phyloP scores from a whole-genome alignment of 2,888 invertebrate species.

The Cecidostiba fungosa region DNA sequence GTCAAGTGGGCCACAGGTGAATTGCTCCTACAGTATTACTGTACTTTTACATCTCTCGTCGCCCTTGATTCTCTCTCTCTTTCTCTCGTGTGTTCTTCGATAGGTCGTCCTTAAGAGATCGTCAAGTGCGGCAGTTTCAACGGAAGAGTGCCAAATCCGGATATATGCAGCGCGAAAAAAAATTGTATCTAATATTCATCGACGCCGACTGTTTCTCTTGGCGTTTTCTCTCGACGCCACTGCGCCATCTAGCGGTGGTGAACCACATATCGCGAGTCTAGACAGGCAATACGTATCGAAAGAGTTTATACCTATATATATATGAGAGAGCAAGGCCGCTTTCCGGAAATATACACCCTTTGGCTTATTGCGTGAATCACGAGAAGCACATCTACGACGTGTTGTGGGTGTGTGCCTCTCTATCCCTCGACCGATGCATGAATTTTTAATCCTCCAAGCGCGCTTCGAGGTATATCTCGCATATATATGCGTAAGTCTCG shows the following conservation, averaged over 20 bases:
- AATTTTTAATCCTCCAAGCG: neutral
- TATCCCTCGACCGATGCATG: neutral
- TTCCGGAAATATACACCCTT: slow-evolving; percentile 5
- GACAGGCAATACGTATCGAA: neutral
- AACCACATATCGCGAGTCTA: neutral
- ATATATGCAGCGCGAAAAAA: neutral
- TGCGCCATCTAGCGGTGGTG: neutral
- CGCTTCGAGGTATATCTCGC: neutral
- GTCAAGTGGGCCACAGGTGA: slow-evolving; percentile 11
- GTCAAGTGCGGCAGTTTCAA: neutral
- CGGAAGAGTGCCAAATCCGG: neutral
- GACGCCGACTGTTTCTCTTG: neutral
- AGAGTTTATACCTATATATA: too few species aligned
- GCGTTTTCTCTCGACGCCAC: neutral
- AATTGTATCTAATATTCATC: too few species aligned
- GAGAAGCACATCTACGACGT: neutral
- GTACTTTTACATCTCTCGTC: neutral
- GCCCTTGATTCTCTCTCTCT: neutral
- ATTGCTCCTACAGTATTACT: neutral
- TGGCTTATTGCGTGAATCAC: slow-evolving; percentile 5
- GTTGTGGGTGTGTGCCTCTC: neutral
- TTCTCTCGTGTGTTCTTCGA: neutral
- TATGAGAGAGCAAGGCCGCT: neutral
- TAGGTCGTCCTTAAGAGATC: neutral
- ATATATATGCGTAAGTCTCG: neutral